Conservation (phyloP, 2,797 vertebrate species). For the Peromyscus aztecus region DNA sequence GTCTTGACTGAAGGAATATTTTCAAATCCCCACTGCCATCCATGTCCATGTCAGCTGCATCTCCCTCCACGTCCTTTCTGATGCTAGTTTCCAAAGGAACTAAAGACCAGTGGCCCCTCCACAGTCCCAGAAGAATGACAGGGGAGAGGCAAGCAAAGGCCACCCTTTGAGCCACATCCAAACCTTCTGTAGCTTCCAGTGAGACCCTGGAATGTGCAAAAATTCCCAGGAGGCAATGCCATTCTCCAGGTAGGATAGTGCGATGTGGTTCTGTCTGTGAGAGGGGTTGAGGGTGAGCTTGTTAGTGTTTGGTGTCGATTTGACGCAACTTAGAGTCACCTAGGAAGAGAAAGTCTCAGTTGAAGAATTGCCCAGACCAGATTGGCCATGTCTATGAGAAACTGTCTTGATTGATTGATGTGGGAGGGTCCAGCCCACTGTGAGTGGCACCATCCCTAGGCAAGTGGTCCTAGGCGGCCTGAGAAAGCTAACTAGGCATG, state of each 20-base stretch:
- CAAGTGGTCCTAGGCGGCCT: too few species aligned
- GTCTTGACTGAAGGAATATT: neutral
- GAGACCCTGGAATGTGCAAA: rapidly evolving
- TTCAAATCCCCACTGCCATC: neutral
- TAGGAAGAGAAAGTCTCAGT: neutral
- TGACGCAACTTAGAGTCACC: neutral
- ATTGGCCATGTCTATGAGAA: neutral
- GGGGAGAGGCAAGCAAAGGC: neutral
- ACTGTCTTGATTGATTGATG: neutral
- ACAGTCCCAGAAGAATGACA: neutral
- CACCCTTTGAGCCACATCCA: neutral
- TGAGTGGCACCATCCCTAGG: neutral
- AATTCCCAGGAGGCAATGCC: neutral
- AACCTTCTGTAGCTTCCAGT: neutral
- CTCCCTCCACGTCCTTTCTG: neutral
- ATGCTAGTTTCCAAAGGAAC: neutral
- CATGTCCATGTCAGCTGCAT: neutral
- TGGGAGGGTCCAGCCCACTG: neutral
- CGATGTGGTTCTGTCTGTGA: rapidly evolving
- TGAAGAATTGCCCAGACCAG: neutral
- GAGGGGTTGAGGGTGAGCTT: neutral
- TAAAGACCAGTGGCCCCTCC: neutral
- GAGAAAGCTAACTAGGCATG: neutral
- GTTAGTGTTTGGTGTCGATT: neutral
- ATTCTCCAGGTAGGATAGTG: neutral